Percentiles rank a stretch among this genome's conserved stretches.
phyloP scores from a whole-genome alignment of 1,140 invertebrate genomes.

The Drosophila sp. region DNA sequence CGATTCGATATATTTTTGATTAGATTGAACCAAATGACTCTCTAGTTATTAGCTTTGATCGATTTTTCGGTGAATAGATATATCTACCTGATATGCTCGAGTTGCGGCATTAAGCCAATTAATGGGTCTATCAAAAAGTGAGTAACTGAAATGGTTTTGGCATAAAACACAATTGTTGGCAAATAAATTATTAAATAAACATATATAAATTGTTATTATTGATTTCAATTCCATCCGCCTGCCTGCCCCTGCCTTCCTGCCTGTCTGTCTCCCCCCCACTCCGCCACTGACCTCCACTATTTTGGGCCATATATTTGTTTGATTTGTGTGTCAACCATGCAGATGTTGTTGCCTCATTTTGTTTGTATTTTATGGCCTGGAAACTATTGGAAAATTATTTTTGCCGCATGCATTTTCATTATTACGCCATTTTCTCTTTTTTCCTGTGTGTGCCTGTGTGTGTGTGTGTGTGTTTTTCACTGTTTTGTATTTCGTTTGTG shows the following conservation, averaged over 20 bases:
- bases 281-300: not conserved
- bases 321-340: conserved; percentile 53
- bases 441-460: not conserved
- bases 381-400: conserved; percentile 70
- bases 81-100: not conserved
- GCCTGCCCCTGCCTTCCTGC: not conserved
- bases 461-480: conserved; percentile 25
- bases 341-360: conserved; percentile 58
- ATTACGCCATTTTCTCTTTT: conserved; percentile 27
- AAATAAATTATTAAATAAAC: conserved; percentile 75
- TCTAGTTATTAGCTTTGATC: no score
- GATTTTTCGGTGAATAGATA: not conserved
- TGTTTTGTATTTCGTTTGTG: conserved; percentile 48
- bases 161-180: conserved; percentile 10
- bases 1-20: no score
- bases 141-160: conserved; percentile 14
- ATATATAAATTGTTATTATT: conserved; percentile 73
- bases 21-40: no score
- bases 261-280: not conserved
- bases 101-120: not conserved
- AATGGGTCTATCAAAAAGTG: conserved; percentile 19
- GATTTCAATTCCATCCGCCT: conserved; percentile 32
- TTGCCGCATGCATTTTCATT: conserved; percentile 41
- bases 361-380: conserved; percentile 72
- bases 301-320: conserved; percentile 36